Evolutionary conservation across 2,113 vertebrate species (phyloP).

Genomic region (Acrocephalus kingi): DNA sequence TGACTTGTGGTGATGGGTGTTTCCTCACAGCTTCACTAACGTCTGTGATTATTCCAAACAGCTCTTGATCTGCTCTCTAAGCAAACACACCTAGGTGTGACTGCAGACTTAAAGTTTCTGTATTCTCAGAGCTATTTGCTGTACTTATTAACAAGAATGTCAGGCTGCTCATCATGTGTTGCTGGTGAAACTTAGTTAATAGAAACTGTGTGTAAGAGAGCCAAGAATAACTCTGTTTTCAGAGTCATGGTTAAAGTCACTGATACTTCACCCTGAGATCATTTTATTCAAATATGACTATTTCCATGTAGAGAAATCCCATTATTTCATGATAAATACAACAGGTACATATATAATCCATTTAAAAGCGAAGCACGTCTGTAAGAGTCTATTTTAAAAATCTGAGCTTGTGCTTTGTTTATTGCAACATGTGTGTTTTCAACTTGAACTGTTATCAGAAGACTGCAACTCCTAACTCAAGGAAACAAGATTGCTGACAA

Average conservation of each 20-base stretch:
- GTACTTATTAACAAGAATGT: background rate
- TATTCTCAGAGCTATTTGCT: background rate
- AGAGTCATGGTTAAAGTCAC: background rate
- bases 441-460: background rate
- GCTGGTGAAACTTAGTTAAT: background rate
- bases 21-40: background rate
- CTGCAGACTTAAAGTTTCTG: background rate
- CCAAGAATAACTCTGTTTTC: background rate
- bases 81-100: background rate
- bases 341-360: background rate
- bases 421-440: accelerated
- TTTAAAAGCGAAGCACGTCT: background rate
- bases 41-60: background rate
- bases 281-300: background rate
- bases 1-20: background rate
- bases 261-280: background rate
- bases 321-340: background rate
- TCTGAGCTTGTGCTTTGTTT: background rate
- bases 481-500: background rate
- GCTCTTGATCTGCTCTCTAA: background rate
- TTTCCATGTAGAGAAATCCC: background rate
- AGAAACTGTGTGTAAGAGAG: background rate
- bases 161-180: background rate
- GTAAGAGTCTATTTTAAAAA: background rate
- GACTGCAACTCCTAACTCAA: background rate